Evolutionary conservation across 2,797 vertebrate genomes (phyloP).

Genomic region (Miichthys miiuy): DNA sequence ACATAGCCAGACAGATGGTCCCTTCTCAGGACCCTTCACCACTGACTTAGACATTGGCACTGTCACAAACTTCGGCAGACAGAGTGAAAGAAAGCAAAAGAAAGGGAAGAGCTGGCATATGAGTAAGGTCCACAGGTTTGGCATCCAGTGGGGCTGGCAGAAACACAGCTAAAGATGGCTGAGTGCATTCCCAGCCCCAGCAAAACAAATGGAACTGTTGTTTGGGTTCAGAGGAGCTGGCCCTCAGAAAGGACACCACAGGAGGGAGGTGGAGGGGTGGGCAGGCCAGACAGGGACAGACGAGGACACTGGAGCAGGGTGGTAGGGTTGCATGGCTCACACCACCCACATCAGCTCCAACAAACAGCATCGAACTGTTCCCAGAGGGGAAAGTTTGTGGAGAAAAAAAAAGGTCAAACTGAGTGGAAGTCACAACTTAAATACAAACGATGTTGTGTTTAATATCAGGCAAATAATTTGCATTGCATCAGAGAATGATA

Average conservation of each 20-base stretch:
- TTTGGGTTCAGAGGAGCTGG: conserved; percentile 82
- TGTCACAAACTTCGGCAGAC: conserved; percentile 58
- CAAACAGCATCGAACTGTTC: conserved; percentile 59
- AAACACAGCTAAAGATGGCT: conserved; percentile 73
- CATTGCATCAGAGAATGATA: conserved; percentile 14
- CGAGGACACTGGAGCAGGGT: conserved; percentile 74
- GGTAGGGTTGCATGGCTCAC: conserved; percentile 67
- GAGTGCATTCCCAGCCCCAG: conserved; percentile 80
- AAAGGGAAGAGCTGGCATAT: conserved; percentile 70
- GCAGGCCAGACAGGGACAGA: conserved; percentile 76
- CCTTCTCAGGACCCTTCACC: conserved; percentile 55
- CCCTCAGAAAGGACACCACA: conserved; percentile 74
- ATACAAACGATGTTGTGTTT: conserved; percentile 10
- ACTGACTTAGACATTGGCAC: conserved; percentile 60
- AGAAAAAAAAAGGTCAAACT: conserved; percentile 30
- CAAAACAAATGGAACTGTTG: conserved; percentile 84
- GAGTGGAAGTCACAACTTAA: conserved; percentile 40
- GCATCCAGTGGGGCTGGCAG: conserved; percentile 71
- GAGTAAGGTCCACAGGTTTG: conserved; percentile 74
- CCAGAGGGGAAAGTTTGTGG: conserved; percentile 46
- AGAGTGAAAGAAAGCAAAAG: conserved; percentile 60
- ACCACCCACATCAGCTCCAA: conserved; percentile 67
- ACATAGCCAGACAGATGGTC: conserved; percentile 38
- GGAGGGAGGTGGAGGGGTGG: conserved; percentile 65
- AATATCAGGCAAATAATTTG: not conserved